Percentiles rank a stretch among this genome's conserved stretches.
These are phyloP conservation scores for Cryptotermes secundus DNA, from an alignment of 1,140 invertebrate genomes.

Conservation along the genomic window DNA sequence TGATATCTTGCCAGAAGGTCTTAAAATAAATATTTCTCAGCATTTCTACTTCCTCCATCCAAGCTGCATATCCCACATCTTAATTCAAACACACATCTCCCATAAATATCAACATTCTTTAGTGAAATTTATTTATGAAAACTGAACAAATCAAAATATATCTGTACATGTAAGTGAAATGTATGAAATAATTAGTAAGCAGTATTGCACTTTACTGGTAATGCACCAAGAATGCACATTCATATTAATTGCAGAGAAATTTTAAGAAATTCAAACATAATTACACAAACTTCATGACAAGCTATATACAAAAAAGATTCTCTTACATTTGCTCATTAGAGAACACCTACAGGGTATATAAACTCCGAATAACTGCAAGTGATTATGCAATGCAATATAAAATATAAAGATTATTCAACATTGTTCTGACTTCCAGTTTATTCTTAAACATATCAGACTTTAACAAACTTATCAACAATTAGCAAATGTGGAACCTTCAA, in stretches of 20 bases:
- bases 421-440: background rate
- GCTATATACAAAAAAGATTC: background rate
- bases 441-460: background rate
- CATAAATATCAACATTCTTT: background rate
- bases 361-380: background rate
- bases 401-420: conserved; percentile 18
- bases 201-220: background rate
- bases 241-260: background rate
- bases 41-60: too few relatives aligned
- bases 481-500: background rate
- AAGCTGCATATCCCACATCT: too few relatives aligned
- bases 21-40: too few relatives aligned
- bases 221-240: background rate
- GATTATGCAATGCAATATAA: conserved; percentile 6
- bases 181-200: conserved; percentile 14
- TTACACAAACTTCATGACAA: background rate
- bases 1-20: too few relatives aligned
- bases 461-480: background rate
- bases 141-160: background rate
- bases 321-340: background rate
- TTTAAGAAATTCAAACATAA: background rate
- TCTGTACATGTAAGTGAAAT: background rate
- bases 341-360: too few relatives aligned
- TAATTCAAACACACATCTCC: too few relatives aligned
- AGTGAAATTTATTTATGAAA: background rate